Percentiles rank a stretch among this genome's conserved stretches.
phyloP scores from a whole-genome alignment of 2,113 vertebrate species.

The Gallinago jamesoni region DNA sequence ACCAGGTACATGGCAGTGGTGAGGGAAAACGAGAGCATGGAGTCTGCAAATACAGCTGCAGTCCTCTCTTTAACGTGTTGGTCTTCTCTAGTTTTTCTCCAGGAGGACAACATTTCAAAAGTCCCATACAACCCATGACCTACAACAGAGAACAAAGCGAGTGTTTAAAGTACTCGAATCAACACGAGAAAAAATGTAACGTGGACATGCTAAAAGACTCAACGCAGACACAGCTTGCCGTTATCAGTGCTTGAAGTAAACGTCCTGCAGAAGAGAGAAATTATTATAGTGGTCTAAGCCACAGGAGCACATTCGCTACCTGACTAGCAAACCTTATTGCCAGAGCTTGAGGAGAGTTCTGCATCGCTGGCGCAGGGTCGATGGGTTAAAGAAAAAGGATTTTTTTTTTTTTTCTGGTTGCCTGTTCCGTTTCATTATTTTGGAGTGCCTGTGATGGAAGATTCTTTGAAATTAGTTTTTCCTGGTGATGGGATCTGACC shows the following conservation, averaged over 20 bases:
- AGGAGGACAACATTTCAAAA: slow-evolving; percentile 98
- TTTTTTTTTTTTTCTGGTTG: neutral
- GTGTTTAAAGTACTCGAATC: slow-evolving; percentile 52
- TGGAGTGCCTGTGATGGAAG: slow-evolving; percentile 14
- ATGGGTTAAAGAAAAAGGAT: neutral
- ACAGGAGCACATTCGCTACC: neutral
- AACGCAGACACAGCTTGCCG: neutral
- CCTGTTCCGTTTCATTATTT: neutral
- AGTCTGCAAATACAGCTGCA: slow-evolving; percentile 94
- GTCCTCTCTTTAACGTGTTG: slow-evolving; percentile 98
- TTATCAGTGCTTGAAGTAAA: neutral
- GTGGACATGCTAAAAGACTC: neutral
- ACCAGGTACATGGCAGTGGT: slow-evolving; percentile 97
- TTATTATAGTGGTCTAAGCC: neutral
- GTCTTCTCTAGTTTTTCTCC: slow-evolving; percentile 96
- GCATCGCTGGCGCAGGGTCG: neutral
- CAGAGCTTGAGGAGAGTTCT: neutral
- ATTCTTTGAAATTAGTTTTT: slow-evolving; percentile 53
- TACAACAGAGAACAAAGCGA: slow-evolving; percentile 78
- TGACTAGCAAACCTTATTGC: neutral
- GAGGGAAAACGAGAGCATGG: slow-evolving; percentile 96
- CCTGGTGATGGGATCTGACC: slow-evolving; percentile 30
- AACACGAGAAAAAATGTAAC: neutral
- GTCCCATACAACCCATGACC: slow-evolving; percentile 97
- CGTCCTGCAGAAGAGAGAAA: neutral